Percentiles rank a stretch among this genome's conserved stretches.
phyloP scores from a whole-genome alignment of 2,888 invertebrate species.

The Arge pagana region DNA sequence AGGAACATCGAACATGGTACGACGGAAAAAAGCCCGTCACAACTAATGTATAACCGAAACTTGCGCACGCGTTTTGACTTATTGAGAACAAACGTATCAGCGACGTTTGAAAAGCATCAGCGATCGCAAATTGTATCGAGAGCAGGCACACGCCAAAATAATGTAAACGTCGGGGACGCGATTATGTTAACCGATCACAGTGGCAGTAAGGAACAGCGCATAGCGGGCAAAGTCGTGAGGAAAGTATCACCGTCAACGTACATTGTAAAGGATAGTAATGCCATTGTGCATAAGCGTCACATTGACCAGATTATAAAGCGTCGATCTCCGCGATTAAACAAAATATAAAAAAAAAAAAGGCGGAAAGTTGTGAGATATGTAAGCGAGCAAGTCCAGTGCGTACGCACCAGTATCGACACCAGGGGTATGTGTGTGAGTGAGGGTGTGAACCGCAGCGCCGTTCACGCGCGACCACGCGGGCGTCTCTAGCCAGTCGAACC shows the following conservation, averaged over 20 bases:
- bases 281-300: neutral
- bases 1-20: slow-evolving; percentile 27
- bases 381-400: too few relatives aligned
- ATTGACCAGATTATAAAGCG: slow-evolving; percentile 4
- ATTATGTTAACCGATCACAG: neutral
- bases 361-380: too few relatives aligned
- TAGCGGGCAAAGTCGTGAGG: neutral
- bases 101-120: slow-evolving; percentile 9
- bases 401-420: too few relatives aligned
- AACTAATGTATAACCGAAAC: slow-evolving; percentile 28
- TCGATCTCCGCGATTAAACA: neutral
- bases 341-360: neutral
- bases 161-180: neutral
- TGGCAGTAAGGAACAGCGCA: neutral
- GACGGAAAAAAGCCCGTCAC: slow-evolving; percentile 27
- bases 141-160: neutral
- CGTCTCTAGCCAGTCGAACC: too few relatives aligned
- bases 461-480: too few relatives aligned
- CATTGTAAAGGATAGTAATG: neutral
- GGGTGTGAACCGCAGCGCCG: too few relatives aligned
- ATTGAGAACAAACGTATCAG: slow-evolving; percentile 14
- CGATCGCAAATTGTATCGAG: neutral
- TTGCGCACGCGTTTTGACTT: slow-evolving; percentile 29
- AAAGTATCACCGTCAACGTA: slow-evolving; percentile 1
- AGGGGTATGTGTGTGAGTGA: too few relatives aligned